Percentiles rank a stretch among this genome's conserved stretches.
Evolutionary conservation across 1,140 invertebrate species (phyloP).

Genomic region (Diploscapter pachys): DNA sequence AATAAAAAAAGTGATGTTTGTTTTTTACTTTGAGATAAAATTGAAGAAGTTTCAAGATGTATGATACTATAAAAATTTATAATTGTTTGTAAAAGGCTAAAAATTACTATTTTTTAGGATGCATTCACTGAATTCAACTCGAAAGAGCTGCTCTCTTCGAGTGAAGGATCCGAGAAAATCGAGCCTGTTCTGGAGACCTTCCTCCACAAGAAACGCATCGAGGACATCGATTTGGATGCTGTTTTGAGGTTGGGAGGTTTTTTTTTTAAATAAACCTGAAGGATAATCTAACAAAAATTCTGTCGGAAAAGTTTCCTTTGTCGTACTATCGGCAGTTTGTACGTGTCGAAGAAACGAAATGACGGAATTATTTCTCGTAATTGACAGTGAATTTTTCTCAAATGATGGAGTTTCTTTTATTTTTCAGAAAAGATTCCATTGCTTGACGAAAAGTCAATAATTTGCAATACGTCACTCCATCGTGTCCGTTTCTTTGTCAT

Average conservation of each 20-base stretch:
- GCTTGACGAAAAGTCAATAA: no score
- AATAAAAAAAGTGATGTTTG: slow-evolving; percentile 3
- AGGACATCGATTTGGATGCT: slow-evolving; percentile 20
- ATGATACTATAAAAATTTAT: background rate
- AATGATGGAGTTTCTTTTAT: no score
- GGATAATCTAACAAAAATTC: no score
- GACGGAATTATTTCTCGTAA: no score
- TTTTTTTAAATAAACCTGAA: no score
- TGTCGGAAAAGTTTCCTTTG: no score
- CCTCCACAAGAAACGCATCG: slow-evolving; percentile 18
- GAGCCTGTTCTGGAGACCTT: slow-evolving; percentile 21
- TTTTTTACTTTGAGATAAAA: background rate
- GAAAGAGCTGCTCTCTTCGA: slow-evolving; percentile 16
- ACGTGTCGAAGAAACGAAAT: no score
- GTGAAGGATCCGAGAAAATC: slow-evolving; percentile 28
- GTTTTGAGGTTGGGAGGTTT: background rate
- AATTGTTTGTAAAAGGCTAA: background rate
- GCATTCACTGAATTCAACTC: slow-evolving; percentile 20
- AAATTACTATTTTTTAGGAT: slow-evolving; percentile 10
- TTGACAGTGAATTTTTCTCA: no score
- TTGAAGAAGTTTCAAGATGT: background rate
- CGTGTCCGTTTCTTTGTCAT: no score
- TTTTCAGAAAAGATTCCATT: no score
- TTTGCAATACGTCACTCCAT: no score
- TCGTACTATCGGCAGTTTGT: no score